Percentiles rank a stretch among this genome's conserved stretches.
phyloP scores from a whole-genome alignment of 2,113 vertebrate species.

The Fulica atra region DNA sequence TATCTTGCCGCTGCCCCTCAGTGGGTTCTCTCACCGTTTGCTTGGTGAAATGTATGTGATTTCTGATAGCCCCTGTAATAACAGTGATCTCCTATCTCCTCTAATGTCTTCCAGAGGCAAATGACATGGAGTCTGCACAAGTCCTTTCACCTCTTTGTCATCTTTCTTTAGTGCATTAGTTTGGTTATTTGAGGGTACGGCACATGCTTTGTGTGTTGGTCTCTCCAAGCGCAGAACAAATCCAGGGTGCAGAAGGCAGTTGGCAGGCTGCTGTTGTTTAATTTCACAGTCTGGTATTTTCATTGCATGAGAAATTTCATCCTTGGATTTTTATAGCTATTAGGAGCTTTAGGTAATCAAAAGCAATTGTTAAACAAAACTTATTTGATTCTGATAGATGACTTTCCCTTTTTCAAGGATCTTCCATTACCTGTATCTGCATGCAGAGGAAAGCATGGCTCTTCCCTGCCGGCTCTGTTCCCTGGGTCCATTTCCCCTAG shows the following conservation, averaged over 20 bases:
- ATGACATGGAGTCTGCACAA: neutral
- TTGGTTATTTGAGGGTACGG: neutral
- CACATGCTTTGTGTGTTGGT: fast-evolving
- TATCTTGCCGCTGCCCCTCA: fast-evolving
- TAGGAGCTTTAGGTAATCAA: neutral
- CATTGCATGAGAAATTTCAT: neutral
- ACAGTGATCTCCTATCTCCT: neutral
- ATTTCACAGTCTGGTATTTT: constrained; percentile 28
- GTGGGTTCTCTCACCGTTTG: neutral
- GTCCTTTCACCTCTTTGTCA: neutral
- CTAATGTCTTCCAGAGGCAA: neutral
- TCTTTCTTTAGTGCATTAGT: neutral
- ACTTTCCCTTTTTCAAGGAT: neutral
- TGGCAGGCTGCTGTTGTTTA: constrained; percentile 3
- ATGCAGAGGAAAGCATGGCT: neutral
- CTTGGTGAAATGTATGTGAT: neutral
- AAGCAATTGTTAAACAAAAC: constrained; percentile 6
- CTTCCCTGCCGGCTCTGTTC: neutral
- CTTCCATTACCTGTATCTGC: neutral
- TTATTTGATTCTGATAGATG: neutral
- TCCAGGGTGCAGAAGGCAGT: neutral
- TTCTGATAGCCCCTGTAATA: neutral
- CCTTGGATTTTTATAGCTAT: neutral
- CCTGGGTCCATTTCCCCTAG: fast-evolving
- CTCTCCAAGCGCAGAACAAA: neutral